Percentiles rank a stretch among this genome's conserved stretches.
These are phyloP conservation scores for Chiridota heheva DNA, from an alignment of 35 echinoderm and acorn worm species.

Conservation along the genomic window DNA sequence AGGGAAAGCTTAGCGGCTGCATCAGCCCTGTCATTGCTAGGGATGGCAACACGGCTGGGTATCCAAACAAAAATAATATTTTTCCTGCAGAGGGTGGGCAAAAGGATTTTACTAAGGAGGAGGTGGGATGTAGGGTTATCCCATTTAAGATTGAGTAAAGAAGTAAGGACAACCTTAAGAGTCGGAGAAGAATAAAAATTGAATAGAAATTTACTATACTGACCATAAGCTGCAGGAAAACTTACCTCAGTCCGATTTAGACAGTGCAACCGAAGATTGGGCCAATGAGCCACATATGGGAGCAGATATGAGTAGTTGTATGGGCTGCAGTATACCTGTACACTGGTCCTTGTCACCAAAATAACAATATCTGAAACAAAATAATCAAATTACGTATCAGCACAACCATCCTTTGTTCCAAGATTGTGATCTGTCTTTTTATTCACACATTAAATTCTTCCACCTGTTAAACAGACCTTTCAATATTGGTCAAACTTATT, in stretches of 20 bases:
- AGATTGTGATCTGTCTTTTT: neutral
- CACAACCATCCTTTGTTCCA: neutral
- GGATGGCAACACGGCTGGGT: no score
- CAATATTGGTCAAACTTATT: neutral
- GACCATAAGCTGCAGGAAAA: no score
- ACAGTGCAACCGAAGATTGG: constrained; percentile 69
- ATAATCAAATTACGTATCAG: neutral
- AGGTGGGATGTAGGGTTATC: no score
- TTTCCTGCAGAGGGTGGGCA: no score
- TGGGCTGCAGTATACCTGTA: constrained; percentile 92
- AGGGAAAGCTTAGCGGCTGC: no score
- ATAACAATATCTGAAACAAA: constrained; percentile 73
- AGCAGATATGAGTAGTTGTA: constrained; percentile 80
- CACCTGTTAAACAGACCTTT: neutral
- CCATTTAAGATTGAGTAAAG: no score
- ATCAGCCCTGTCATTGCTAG: no score
- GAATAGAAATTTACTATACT: no score
- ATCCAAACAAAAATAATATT: no score
- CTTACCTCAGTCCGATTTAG: constrained; percentile 74
- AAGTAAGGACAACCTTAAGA: no score
- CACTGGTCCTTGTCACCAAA: constrained; percentile 65
- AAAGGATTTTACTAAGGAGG: no score
- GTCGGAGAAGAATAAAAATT: no score
- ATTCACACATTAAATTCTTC: neutral
- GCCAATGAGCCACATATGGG: constrained; percentile 89